Base-by-base conservation (phyloP, 92 coral and sea anemone genomes). In the Porites rus region DNA sequence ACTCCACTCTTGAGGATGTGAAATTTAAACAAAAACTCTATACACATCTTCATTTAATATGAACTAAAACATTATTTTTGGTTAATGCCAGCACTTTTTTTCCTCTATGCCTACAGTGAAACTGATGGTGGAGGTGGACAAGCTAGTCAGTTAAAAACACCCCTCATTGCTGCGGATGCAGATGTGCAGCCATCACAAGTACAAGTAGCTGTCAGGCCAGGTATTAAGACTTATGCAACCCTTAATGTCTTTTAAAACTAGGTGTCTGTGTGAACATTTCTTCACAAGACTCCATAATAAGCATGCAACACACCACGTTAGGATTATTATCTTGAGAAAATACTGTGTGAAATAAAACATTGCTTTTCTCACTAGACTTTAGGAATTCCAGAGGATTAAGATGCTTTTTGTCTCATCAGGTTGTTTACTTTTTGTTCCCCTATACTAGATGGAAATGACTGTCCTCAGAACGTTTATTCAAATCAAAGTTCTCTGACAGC, bases 401-500 rank as follows among this genome's bases (percentile, higher is more conserved):
- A 38, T 3, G 56, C 46, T 75, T 10, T 10, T 11, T 51, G 22
- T 38, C 11, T 52, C 51, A n/a, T 10, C n/a, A 1, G 1, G 21
- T 50, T n/a, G 20, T 16, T 13, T 65, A 51, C 6, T 22, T 52
- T 50, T 16, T 19, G 22, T 54, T 7, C 11, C 3, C 61, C 21
- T 19, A 19, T 43, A 59, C 1, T n/a, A 83, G 80, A 74, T 62
- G 87, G 20, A 72, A 83, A 43, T 51, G 14, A 22, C 8, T 2
- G 62, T 13, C 50, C 52, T 12, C 87, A 56, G 75, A 84, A 76
- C 69, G 75, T 18, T 19, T 13, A 5, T 28, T 22, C 84, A 64
- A 77, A 83, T 69, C 90, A 86, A 0, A 87, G 86, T 53, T 93
- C 93, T 38, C 84, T 92, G 21, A 72, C 75, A 14, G 90, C 86